A percentile compares a stretch with the other conserved stretches of the same genome.
phyloP scores from a whole-genome alignment of 1,140 invertebrate species.

The Campoletis sonorensis region DNA sequence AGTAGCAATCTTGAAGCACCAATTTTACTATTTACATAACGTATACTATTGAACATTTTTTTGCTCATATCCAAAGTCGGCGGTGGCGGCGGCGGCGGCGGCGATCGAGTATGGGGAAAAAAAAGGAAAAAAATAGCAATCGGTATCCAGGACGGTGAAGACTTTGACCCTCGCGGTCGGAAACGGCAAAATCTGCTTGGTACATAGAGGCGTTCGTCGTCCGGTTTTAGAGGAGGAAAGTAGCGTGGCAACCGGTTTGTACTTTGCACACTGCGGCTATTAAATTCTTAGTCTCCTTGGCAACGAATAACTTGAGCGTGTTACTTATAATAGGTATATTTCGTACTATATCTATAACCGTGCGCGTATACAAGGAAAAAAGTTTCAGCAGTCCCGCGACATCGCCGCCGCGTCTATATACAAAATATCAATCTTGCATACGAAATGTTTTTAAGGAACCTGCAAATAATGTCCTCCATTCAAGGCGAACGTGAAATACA shows the following conservation, averaged over 20 bases:
- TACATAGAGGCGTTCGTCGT: neutral
- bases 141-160: no score
- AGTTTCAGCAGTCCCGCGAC: no score
- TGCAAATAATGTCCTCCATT: neutral
- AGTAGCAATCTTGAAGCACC: no score
- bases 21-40: no score
- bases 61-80: no score
- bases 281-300: slow-evolving; percentile 11
- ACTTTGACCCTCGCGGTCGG: slow-evolving; percentile 6
- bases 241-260: slow-evolving; percentile 7
- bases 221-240: slow-evolving; percentile 3
- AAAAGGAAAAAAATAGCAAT: no score
- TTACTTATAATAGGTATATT: neutral
- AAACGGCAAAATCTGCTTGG: neutral
- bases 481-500: slow-evolving; percentile 6
- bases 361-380: neutral
- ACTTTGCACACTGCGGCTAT: slow-evolving; percentile 10
- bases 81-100: no score
- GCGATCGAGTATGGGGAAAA: no score
- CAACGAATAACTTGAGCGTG: slow-evolving; percentile 1
- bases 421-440: neutral
- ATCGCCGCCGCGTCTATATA: no score
- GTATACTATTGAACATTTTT: no score
- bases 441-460: neutral
- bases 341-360: neutral